Percentiles rank a stretch among this genome's conserved stretches.
These are phyloP conservation scores for Drosophila neotestacea DNA, from an alignment of 2,888 invertebrate species.

Conservation along the genomic window DNA sequence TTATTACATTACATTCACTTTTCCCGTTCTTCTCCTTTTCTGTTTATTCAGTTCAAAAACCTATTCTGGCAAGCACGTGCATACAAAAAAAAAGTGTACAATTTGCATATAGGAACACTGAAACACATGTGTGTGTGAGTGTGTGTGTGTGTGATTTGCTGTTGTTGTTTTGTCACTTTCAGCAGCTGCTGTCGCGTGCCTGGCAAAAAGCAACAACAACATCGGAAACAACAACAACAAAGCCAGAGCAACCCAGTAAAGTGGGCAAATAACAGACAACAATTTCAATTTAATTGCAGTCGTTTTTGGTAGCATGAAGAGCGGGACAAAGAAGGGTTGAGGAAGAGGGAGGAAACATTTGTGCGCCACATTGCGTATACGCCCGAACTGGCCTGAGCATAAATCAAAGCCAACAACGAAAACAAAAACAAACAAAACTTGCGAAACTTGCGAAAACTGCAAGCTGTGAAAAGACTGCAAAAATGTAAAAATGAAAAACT, in stretches of 20 bases:
- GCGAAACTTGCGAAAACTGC: slow-evolving; percentile 15
- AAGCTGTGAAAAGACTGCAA: slow-evolving; percentile 32
- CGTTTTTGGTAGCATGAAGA: slow-evolving; percentile 24
- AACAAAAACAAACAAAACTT: slow-evolving; percentile 31
- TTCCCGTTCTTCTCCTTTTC: slow-evolving; percentile 9
- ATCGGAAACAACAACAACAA: slow-evolving; percentile 5
- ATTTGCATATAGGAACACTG: slow-evolving; percentile 29
- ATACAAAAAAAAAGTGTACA: slow-evolving; percentile 50
- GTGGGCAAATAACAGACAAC: slow-evolving; percentile 54
- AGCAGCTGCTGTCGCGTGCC: slow-evolving; percentile 61
- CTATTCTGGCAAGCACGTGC: slow-evolving; percentile 66
- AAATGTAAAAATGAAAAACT: slow-evolving; percentile 19
- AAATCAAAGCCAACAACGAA: slow-evolving; percentile 41
- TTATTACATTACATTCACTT: slow-evolving; percentile 10
- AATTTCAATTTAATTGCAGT: slow-evolving; percentile 75
- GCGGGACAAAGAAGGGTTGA: neutral
- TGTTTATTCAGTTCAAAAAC: slow-evolving; percentile 41
- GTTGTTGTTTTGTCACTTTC: slow-evolving; percentile 25
- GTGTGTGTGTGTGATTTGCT: slow-evolving; percentile 16
- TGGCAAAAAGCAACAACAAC: slow-evolving; percentile 10
- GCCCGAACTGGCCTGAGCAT: slow-evolving; percentile 35
- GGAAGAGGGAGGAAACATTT: neutral
- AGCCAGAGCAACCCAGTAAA: neutral
- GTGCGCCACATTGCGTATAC: slow-evolving; percentile 55
- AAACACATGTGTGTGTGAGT: neutral